Evolutionary conservation across 30 jellyfish, hydroid and myxozoan genomes (phyloP).

Genomic region (Turritopsis dohrnii): DNA sequence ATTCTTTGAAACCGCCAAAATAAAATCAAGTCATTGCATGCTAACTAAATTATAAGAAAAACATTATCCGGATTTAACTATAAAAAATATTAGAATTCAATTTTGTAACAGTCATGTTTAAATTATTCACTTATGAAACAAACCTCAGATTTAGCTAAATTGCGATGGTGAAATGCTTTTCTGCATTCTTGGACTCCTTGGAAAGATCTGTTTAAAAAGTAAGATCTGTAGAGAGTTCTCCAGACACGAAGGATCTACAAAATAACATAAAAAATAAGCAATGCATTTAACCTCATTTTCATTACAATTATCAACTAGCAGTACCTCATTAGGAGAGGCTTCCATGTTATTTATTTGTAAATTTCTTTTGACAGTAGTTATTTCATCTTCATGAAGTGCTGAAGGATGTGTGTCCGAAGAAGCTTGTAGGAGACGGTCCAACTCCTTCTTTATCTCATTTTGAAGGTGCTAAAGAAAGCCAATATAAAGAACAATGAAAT

Average conservation of each 20-base stretch:
- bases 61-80: too few relatives aligned
- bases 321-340: conserved; percentile 57
- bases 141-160: conserved; percentile 83
- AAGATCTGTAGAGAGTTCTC: conserved; percentile 59
- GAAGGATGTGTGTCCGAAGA: conserved; percentile 56
- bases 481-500: too few relatives aligned
- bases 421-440: conserved; percentile 74
- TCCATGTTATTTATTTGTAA: conserved; percentile 69
- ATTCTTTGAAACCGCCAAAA: conserved; percentile 83
- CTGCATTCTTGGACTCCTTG: conserved; percentile 93
- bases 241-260: conserved; percentile 64
- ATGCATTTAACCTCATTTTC: background rate
- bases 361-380: conserved; percentile 74
- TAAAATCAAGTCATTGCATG: conserved; percentile 79
- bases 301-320: background rate
- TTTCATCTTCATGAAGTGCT: conserved; percentile 70
- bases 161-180: conserved; percentile 78
- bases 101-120: too few relatives aligned
- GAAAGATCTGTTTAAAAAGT: conserved; percentile 64
- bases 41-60: too few relatives aligned
- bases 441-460: conserved; percentile 83
- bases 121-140: too few relatives aligned
- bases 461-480: conserved; percentile 49
- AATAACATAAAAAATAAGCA: background rate
- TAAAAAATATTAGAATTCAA: too few relatives aligned